A percentile compares a stretch with the other conserved stretches of the same genome.
Evolutionary conservation across 1,140 invertebrate species (phyloP).

Genomic region (Lepidurus couesii): DNA sequence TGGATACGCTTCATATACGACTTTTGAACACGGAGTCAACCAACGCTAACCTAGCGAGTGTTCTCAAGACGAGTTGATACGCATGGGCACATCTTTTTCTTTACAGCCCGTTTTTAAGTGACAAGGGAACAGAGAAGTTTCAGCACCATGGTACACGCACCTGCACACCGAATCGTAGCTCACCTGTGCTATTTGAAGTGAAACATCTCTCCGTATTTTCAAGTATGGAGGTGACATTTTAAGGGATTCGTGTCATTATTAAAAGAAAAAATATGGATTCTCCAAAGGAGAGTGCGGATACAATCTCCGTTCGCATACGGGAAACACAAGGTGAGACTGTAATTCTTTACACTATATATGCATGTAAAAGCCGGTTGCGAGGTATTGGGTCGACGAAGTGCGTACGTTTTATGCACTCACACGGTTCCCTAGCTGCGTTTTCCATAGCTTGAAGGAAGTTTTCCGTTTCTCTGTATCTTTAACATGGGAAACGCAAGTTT

Average conservation of each 20-base stretch:
- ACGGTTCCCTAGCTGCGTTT: background rate
- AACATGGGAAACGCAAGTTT: background rate
- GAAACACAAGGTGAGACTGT: background rate
- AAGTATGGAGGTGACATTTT: background rate
- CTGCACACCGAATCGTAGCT: too few species aligned
- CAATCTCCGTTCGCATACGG: background rate
- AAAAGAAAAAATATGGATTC: background rate
- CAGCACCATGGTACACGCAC: too few species aligned
- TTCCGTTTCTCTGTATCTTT: background rate
- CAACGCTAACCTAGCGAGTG: background rate
- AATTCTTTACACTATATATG: background rate
- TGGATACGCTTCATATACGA: background rate
- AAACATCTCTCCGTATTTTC: background rate
- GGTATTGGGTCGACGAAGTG: background rate
- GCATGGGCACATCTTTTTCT: background rate
- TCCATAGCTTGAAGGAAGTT: background rate
- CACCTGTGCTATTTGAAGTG: background rate
- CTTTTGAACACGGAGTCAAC: background rate
- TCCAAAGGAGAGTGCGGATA: background rate
- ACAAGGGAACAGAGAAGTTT: background rate
- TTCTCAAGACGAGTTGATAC: background rate
- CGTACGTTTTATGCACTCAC: slow-evolving; percentile 3
- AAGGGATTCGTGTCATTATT: background rate
- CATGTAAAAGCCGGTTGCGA: too few species aligned
- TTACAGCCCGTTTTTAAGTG: background rate